phyloP scores from a whole-genome alignment of 2,113 vertebrate species.

The Capreolus pygargus region DNA sequence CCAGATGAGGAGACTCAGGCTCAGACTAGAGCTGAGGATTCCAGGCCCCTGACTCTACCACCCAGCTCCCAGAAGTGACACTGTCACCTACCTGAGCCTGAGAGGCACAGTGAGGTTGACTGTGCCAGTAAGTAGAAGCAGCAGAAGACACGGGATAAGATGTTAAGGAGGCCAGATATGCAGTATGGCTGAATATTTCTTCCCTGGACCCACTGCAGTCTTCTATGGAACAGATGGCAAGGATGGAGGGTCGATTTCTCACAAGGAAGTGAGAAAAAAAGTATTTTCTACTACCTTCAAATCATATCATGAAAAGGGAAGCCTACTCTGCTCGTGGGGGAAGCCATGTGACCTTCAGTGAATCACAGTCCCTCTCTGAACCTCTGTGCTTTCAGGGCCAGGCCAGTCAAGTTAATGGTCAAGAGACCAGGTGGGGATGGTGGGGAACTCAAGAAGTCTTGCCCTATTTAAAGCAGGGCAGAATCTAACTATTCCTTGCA shows the following conservation, averaged over 20 bases:
- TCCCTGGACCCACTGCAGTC: not conserved
- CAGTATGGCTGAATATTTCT: not conserved
- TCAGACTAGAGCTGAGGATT: not conserved
- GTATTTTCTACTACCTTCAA: not conserved
- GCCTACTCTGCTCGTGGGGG: not conserved
- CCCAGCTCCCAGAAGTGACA: rapidly evolving
- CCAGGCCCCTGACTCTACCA: not conserved
- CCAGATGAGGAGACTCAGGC: not conserved
- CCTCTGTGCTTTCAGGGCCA: not conserved
- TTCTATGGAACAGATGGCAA: not conserved
- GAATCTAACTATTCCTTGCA: not conserved
- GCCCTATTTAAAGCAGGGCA: not conserved
- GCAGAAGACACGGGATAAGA: not conserved
- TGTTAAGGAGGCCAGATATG: not conserved
- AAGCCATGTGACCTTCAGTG: not conserved
- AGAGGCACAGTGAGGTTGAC: not conserved
- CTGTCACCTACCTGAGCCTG: rapidly evolving
- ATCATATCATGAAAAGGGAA: not conserved
- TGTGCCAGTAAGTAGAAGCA: not conserved
- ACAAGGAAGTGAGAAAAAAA: not conserved
- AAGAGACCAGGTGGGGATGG: not conserved
- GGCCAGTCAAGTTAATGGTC: not conserved
- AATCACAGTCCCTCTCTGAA: not conserved
- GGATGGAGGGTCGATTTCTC: not conserved
- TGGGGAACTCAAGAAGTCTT: not conserved